Percentiles rank a stretch among this genome's conserved stretches.
Evolutionary conservation across 2,888 invertebrate species (phyloP).

Genomic region (Ischnus inquisitorius): DNA sequence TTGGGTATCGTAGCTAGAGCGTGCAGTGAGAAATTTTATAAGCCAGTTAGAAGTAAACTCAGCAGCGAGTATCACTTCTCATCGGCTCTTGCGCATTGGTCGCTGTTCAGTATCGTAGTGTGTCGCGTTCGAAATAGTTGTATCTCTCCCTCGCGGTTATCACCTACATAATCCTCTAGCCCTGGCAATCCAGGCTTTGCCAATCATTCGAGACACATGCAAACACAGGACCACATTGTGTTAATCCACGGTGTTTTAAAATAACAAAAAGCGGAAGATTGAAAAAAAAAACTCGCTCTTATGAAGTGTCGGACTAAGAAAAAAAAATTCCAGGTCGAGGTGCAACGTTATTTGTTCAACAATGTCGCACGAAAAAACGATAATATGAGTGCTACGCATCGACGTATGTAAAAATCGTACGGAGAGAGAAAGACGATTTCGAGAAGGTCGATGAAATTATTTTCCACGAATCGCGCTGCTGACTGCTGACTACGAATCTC

Average conservation of each 20-base stretch:
- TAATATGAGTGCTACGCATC: slow-evolving; percentile 34
- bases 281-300: neutral
- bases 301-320: slow-evolving; percentile 24
- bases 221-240: neutral
- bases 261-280: neutral
- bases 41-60: slow-evolving; percentile 11
- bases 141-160: neutral
- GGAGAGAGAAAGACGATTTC: neutral
- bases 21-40: slow-evolving; percentile 13
- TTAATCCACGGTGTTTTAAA: slow-evolving; percentile 1
- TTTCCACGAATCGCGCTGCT: slow-evolving; percentile 12
- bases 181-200: neutral
- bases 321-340: slow-evolving; percentile 6
- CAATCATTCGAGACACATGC: neutral
- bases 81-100: slow-evolving; percentile 18
- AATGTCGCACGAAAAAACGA: slow-evolving; percentile 37
- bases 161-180: slow-evolving; percentile 10
- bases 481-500: slow-evolving; percentile 11
- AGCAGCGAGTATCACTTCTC: slow-evolving; percentile 25
- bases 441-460: neutral
- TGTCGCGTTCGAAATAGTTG: slow-evolving; percentile 20
- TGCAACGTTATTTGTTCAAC: slow-evolving; percentile 47
- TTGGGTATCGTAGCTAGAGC: slow-evolving; percentile 23
- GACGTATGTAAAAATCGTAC: neutral
- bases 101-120: neutral